Conservation (phyloP, 2,113 vertebrate genomes). For the cattle (Bos taurus) region ARS-UCD2.0 NC_037337.1:72009501-72010000, state of each 20-base stretch:
- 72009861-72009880: background rate
- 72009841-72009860: background rate
- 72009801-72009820: slow-evolving; percentile 34
- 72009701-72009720: slow-evolving; percentile 14
- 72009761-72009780: slow-evolving; percentile 43
- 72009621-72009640: slow-evolving; percentile 1
- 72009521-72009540: background rate
- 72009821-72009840: background rate
- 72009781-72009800: slow-evolving; percentile 61
- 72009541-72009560: background rate
- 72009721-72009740: slow-evolving; percentile 7
- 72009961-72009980: background rate
- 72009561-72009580: background rate
- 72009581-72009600: background rate
- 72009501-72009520: background rate
- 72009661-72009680: background rate
- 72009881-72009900: background rate
- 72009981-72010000: background rate
- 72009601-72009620: slow-evolving; percentile 19
- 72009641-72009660: background rate
- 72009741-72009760: background rate
- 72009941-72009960: background rate
- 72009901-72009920: background rate
- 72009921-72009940: background rate
- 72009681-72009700: accelerated